Conservation (phyloP, 2,797 vertebrate species). For the Rhinichthys osculus region DNA sequence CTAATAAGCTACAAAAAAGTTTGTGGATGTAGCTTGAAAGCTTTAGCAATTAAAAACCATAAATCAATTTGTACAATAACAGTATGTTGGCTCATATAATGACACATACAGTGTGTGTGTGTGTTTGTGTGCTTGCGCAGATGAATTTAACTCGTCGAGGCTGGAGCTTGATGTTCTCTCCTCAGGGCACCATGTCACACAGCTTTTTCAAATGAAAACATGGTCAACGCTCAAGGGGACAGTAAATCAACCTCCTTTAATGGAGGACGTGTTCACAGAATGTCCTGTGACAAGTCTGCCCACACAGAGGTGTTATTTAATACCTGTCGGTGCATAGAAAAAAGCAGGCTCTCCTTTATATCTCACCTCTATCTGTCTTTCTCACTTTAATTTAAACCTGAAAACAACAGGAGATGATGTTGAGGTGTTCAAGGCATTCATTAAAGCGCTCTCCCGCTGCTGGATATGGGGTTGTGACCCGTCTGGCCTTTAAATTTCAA, state of each 20-base stretch:
- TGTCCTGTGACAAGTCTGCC: conserved; percentile 50
- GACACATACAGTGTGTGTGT: not conserved
- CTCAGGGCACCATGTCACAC: conserved; percentile 23
- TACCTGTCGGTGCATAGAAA: conserved; percentile 7
- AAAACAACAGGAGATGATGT: conserved; percentile 34
- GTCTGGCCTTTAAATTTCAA: conserved; percentile 48
- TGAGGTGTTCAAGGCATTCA: conserved; percentile 7
- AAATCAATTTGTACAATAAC: not conserved
- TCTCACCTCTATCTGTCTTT: conserved; percentile 10
- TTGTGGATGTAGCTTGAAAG: not conserved
- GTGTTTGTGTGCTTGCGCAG: not conserved
- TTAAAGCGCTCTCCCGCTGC: conserved; percentile 23
- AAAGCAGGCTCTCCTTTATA: conserved; percentile 13
- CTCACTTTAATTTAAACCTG: conserved; percentile 56
- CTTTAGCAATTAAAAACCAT: not conserved
- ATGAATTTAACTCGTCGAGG: conserved; percentile 15
- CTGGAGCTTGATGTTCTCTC: conserved; percentile 45
- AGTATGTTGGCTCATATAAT: not conserved
- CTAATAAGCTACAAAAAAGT: not conserved
- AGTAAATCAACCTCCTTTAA: conserved; percentile 61
- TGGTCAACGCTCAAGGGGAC: conserved; percentile 46
- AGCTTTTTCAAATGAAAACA: conserved; percentile 62
- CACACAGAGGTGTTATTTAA: conserved; percentile 44
- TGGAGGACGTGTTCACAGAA: conserved; percentile 49
- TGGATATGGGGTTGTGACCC: conserved; percentile 49